Percentiles rank a stretch among this genome's conserved stretches.
Evolutionary conservation across 2,888 invertebrate species (phyloP).

Genomic region (Bombyx huttoni): DNA sequence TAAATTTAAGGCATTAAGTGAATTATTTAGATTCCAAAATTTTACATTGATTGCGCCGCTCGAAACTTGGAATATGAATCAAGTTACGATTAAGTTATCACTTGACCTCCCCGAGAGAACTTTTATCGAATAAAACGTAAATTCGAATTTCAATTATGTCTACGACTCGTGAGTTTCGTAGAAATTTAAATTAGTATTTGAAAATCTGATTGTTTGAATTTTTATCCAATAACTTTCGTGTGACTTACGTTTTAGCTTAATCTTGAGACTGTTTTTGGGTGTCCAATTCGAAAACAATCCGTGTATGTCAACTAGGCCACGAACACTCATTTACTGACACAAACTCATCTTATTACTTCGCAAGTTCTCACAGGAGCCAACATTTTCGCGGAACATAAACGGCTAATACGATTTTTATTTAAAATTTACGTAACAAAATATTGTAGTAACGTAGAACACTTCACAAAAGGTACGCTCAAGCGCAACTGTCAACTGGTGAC

Average conservation of each 20-base stretch:
- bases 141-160: background rate
- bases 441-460: slow-evolving; percentile 18
- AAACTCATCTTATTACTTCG: slow-evolving; percentile 33
- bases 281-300: slow-evolving; percentile 65
- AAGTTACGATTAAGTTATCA: background rate
- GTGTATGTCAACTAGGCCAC: slow-evolving; percentile 53
- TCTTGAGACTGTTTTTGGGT: slow-evolving; percentile 64
- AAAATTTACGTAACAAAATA: slow-evolving; percentile 2
- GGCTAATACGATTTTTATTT: slow-evolving; percentile 3
- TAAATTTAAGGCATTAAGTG: no score
- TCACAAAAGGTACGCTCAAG: slow-evolving; percentile 53
- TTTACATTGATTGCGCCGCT: background rate
- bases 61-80: background rate
- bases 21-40: no score
- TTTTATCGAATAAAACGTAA: background rate
- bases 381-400: slow-evolving; percentile 11
- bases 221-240: no score
- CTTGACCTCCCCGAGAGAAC: background rate
- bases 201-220: no score
- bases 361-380: slow-evolving; percentile 20
- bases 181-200: no score
- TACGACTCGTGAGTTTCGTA: no score
- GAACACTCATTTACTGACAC: slow-evolving; percentile 65
- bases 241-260: slow-evolving; percentile 63
- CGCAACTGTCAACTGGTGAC: slow-evolving; percentile 56